phyloP scores from a whole-genome alignment of 2,113 vertebrate genomes.

The Pollachius pollachius region DNA sequence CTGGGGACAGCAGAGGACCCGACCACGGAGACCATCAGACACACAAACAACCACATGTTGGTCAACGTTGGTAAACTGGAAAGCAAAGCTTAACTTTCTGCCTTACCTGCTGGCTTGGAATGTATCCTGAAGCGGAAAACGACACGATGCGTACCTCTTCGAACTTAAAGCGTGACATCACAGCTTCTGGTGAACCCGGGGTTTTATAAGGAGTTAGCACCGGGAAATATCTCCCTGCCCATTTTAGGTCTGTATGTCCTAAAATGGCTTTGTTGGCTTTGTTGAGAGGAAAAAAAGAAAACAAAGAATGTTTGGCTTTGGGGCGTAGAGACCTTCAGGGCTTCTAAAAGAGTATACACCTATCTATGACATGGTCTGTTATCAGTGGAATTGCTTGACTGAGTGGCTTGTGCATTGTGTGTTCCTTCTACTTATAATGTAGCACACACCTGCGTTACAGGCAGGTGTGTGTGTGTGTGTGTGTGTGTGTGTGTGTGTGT shows the following conservation, averaged over 20 bases:
- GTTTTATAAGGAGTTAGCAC: constrained; percentile 25
- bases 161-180: constrained; percentile 47
- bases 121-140: constrained; percentile 7
- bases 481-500: not conserved
- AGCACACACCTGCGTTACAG: constrained; percentile 8
- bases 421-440: constrained; percentile 15
- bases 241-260: constrained; percentile 17
- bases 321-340: constrained; percentile 40
- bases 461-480: constrained; percentile 39
- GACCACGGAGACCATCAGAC: not conserved
- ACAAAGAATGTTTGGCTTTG: constrained; percentile 60
- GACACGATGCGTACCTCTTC: constrained; percentile 2
- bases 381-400: constrained; percentile 29
- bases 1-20: constrained; percentile 27
- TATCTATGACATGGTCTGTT: constrained; percentile 17
- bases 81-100: not conserved
- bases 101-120: constrained; percentile 23
- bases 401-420: constrained; percentile 26
- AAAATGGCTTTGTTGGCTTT: not conserved
- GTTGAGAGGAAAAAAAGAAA: constrained; percentile 24
- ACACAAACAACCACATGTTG: too few species aligned
- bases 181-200: not conserved
- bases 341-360: constrained; percentile 24
- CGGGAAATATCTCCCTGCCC: constrained; percentile 10
- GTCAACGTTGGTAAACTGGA: not conserved